phyloP scores from a whole-genome alignment of 2,797 vertebrate species.

The Pipistrellus pygmaeus region DNA sequence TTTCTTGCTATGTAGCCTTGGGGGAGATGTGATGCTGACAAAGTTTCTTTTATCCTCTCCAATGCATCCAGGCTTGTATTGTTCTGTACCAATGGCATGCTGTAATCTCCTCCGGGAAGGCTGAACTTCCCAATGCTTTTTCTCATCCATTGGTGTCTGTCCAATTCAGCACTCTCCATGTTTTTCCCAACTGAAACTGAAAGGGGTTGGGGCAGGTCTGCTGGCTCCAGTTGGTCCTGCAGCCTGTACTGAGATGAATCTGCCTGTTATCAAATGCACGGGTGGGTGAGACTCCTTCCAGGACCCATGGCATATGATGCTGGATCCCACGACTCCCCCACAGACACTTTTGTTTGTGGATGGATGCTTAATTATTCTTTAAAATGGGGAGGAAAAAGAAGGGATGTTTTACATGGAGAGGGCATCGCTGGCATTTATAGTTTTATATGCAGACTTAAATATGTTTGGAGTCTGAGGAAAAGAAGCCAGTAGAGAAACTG shows the following conservation, averaged over 20 bases:
- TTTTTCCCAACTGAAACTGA: neutral
- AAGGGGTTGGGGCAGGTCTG: neutral
- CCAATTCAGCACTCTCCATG: neutral
- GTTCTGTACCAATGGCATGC: neutral
- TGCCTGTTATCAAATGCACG: neutral
- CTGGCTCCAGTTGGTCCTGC: neutral
- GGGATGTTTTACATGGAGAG: neutral
- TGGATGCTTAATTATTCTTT: neutral
- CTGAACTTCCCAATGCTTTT: neutral
- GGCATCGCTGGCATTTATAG: neutral
- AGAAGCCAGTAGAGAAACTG: neutral
- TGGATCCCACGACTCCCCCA: neutral
- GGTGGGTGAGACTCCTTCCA: neutral
- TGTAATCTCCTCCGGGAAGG: neutral
- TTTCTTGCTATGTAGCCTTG: neutral
- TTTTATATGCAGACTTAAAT: neutral
- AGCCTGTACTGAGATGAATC: neutral
- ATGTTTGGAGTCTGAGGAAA: neutral
- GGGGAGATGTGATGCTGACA: neutral
- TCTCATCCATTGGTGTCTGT: neutral
- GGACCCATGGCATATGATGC: neutral
- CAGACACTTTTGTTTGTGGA: neutral
- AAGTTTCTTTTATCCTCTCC: neutral
- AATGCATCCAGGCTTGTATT: neutral
- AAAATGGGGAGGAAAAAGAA: neutral